phyloP scores from a whole-genome alignment of 1,140 invertebrate genomes.

The Gonatopus flavifemur region DNA sequence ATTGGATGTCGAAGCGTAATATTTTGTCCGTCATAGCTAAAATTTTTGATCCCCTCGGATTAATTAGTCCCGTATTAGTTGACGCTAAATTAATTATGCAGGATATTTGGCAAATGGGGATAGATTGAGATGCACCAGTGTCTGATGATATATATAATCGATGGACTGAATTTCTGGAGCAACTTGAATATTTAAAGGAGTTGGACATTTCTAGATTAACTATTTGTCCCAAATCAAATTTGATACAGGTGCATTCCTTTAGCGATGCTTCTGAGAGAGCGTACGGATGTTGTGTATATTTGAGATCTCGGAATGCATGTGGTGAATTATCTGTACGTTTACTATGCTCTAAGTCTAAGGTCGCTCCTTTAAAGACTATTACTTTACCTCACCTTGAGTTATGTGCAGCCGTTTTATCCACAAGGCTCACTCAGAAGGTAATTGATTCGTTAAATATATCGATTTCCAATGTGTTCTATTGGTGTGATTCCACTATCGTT shows the following conservation, averaged over 20 bases:
- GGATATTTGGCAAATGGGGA: too few species aligned
- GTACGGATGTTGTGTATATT: neutral
- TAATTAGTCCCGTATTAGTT: too few species aligned
- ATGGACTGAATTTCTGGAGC: too few species aligned
- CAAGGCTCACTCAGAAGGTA: neutral
- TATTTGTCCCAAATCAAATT: too few species aligned
- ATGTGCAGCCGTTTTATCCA: constrained; percentile 40
- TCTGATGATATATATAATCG: too few species aligned
- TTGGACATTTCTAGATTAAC: too few species aligned
- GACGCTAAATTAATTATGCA: too few species aligned
- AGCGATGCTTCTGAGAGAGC: neutral
- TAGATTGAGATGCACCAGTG: too few species aligned
- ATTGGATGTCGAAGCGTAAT: too few species aligned
- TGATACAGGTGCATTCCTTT: neutral
- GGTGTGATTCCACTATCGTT: neutral
- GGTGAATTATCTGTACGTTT: neutral
- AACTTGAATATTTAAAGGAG: too few species aligned
- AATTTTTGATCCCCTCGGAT: too few species aligned
- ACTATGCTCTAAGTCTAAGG: constrained; percentile 36
- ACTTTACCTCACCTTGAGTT: constrained; percentile 50
- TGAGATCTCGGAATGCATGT: neutral
- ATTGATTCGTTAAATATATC: neutral
- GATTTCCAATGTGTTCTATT: neutral
- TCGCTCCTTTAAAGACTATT: constrained; percentile 39
- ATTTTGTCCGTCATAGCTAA: too few species aligned